A percentile compares a stretch with the other conserved stretches of the same genome.
phyloP scores from a whole-genome alignment of 2,888 invertebrate species.

The Pterostichus niger region DNA sequence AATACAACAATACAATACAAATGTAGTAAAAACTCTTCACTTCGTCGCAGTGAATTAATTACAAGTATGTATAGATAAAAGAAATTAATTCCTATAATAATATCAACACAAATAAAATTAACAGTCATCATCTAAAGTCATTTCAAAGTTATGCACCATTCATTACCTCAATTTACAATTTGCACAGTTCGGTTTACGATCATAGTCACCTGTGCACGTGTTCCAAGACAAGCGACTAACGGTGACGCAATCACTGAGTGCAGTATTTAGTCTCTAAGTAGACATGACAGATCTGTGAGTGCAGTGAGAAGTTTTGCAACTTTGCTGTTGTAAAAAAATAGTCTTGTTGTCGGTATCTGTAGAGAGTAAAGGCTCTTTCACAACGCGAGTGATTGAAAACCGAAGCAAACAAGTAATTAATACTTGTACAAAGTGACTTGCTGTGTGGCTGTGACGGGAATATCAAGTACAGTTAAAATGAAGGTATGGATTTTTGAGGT shows the following conservation, averaged over 20 bases:
- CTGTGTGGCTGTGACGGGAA: background rate
- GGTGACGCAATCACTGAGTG: slow-evolving; percentile 1
- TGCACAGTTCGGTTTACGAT: background rate
- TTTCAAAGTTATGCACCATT: background rate
- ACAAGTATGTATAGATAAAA: no score
- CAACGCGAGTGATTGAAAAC: slow-evolving; percentile 27
- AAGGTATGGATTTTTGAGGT: background rate
- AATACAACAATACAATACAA: background rate
- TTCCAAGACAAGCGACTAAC: slow-evolving; percentile 5
- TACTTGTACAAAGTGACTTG: slow-evolving; percentile 19
- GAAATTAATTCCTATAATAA: background rate
- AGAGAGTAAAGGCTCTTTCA: background rate
- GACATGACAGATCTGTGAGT: background rate
- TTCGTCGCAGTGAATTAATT: no score
- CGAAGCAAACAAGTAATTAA: slow-evolving; percentile 18
- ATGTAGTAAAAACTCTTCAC: no score
- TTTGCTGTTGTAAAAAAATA: background rate
- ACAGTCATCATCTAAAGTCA: background rate
- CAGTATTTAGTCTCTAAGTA: background rate
- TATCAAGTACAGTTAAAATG: background rate
- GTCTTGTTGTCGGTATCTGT: slow-evolving; percentile 15
- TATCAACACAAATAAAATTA: background rate
- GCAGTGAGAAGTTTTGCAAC: background rate
- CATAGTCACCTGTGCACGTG: slow-evolving; percentile 19
- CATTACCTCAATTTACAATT: slow-evolving; percentile 11